Conservation (phyloP, 2,797 vertebrate species). For the Sebastes matsubarae region DNA sequence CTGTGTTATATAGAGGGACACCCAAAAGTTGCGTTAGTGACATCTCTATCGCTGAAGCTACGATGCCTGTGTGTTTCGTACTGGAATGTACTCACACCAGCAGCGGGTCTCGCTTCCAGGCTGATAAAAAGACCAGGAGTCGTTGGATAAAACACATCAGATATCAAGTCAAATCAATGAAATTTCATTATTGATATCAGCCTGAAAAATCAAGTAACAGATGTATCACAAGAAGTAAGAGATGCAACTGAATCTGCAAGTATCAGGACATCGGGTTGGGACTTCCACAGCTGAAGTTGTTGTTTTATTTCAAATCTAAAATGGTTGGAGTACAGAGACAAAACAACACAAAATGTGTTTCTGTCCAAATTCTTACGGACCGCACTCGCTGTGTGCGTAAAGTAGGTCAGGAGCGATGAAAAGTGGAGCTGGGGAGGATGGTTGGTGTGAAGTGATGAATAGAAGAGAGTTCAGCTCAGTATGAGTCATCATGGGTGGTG, state of each 20-base stretch:
- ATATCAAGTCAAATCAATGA: neutral
- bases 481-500: slow-evolving; percentile 70
- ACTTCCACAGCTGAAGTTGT: neutral
- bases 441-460: slow-evolving; percentile 53
- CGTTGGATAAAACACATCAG: too few species aligned
- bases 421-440: slow-evolving; percentile 42
- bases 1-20: too few species aligned
- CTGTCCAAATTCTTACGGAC: slow-evolving; percentile 11
- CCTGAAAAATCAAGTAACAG: neutral
- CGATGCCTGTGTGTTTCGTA: too few species aligned
- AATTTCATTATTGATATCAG: neutral
- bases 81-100: too few species aligned
- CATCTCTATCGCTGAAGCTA: too few species aligned
- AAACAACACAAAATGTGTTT: slow-evolving; percentile 16
- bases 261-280: neutral
- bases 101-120: too few species aligned
- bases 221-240: neutral
- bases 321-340: neutral
- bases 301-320: neutral
- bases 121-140: too few species aligned
- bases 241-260: neutral
- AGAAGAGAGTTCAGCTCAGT: slow-evolving; percentile 52
- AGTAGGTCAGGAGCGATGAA: slow-evolving; percentile 58
- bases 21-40: too few species aligned
- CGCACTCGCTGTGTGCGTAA: slow-evolving; percentile 23